Base-by-base conservation (phyloP, 2,113 vertebrate genomes). In the Mobula birostris region DNA sequence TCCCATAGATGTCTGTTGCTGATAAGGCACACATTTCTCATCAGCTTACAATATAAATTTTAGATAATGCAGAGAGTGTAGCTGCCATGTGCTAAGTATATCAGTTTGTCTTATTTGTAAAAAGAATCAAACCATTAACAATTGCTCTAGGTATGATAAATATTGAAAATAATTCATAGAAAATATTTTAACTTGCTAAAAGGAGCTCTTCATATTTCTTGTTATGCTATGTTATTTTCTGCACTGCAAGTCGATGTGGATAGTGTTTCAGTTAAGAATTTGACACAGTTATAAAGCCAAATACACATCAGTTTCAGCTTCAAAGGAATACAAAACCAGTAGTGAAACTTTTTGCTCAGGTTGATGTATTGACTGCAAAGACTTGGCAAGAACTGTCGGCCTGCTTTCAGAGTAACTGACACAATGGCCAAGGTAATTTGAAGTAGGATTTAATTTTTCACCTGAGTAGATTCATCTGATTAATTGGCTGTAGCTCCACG, bases 1-100 rank as follows among this genome's bases (percentile, higher is more conserved):
- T 29, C 66, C 36, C 70, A 93, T 93, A 48, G 91, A 93, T 93
- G 70, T 93, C 91, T 93, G 21, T 93, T 93, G 68, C 68, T 70
- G 32, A 74, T 72, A 21, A 70, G 70, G 66, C 70, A 74, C 40
- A 56, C 9, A 36, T 93, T 24, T 74, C 91, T 70, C 68, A 93
- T 70, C 70, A 74, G 68, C 21, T 93, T 93, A 29, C 91, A 74
- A 74, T 29, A 93, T 93, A 74, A 93, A 76, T 90, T 90, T 61
- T 66, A 32, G 85, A 66, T 93, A 29, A 93, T 48, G 48, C 68
- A 93, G 91, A 48, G 68, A 74, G 29, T 72, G 15, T 24, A 93
- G 24, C 6, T 74, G 21, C 70, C 91, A 24, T 48, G 8, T 74
- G 91, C 24, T 93, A 74, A 27, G 91, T 93, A 48, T 36, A 48